These are phyloP conservation scores for Phoenicopterus ruber DNA, from an alignment of 2,113 vertebrate species.

Conservation along the genomic window DNA sequence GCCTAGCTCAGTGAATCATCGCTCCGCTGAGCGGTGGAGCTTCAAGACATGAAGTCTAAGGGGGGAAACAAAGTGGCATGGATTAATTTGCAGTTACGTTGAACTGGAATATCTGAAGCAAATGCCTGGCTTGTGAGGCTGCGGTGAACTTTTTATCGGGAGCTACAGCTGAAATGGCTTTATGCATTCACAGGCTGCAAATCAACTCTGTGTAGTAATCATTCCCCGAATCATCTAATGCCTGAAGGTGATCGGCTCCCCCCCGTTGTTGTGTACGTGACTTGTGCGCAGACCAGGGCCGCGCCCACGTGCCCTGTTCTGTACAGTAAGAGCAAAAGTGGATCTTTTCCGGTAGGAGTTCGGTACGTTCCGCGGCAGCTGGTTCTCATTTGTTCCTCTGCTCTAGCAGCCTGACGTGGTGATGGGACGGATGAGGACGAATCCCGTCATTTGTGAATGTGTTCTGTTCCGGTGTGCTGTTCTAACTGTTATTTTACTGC, in stretches of 20 bases:
- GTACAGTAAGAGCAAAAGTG: not conserved
- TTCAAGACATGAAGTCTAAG: fast-evolving
- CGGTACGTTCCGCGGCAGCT: not conserved
- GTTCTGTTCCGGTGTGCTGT: not conserved
- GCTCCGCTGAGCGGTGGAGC: fast-evolving
- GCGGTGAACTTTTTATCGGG: not conserved
- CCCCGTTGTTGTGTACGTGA: not conserved
- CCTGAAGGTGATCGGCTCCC: not conserved
- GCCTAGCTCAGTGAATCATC: slow-evolving; percentile 77
- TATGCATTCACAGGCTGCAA: not conserved
- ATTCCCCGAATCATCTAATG: not conserved
- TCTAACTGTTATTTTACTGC: not conserved
- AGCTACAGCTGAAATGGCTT: slow-evolving; percentile 27
- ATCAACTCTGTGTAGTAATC: not conserved
- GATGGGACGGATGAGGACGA: not conserved
- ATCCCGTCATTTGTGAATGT: not conserved
- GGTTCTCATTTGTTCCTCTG: not conserved
- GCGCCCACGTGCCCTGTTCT: fast-evolving
- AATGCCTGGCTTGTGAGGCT: not conserved
- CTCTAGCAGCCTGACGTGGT: not conserved
- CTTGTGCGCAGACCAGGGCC: not conserved
- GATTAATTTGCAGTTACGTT: not conserved
- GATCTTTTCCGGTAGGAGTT: not conserved
- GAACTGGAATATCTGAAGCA: not conserved
- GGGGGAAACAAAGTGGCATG: not conserved